phyloP scores from a whole-genome alignment of 2,888 invertebrate species.

The Melanargia galathea region DNA sequence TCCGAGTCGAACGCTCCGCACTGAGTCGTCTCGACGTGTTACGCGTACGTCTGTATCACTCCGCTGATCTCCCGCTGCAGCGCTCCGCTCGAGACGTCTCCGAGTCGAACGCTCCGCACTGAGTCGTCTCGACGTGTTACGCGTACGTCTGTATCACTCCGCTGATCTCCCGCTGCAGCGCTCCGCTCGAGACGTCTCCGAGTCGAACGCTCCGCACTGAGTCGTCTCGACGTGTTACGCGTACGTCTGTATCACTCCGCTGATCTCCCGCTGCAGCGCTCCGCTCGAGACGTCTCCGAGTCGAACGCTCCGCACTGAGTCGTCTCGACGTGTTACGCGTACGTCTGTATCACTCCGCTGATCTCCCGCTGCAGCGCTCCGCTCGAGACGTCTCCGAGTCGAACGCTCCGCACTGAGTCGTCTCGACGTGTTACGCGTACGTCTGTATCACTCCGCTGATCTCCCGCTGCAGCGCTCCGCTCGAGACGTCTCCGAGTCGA shows the following conservation, averaged over 20 bases:
- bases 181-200: neutral
- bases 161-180: neutral
- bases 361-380: neutral
- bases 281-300: neutral
- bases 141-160: neutral
- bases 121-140: neutral
- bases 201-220: neutral
- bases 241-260: neutral
- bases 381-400: neutral
- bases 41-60: neutral
- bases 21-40: neutral
- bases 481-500: neutral
- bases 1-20: neutral
- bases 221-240: conserved; percentile 1
- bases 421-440: neutral
- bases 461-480: neutral
- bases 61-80: neutral
- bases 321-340: conserved; percentile 1
- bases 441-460: neutral
- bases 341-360: neutral
- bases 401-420: neutral
- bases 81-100: neutral
- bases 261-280: neutral
- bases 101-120: neutral
- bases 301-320: neutral